These are phyloP conservation scores for Pseudotriccus pelzelni DNA, from an alignment of 2,797 vertebrate species.

Conservation along the genomic window DNA sequence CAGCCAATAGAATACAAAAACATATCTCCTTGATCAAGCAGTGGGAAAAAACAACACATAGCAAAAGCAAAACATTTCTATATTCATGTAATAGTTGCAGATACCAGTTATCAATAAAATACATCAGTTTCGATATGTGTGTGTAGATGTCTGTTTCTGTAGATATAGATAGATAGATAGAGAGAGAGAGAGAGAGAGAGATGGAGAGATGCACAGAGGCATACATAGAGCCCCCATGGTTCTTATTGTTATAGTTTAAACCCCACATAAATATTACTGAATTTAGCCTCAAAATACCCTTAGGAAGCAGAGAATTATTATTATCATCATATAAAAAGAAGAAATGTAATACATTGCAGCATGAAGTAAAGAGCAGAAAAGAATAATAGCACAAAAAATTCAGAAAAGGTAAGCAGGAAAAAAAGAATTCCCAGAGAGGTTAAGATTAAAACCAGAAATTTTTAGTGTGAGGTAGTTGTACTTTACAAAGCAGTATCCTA, in stretches of 20 bases:
- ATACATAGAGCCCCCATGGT: background rate
- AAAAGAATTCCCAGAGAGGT: background rate
- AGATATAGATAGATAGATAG: background rate
- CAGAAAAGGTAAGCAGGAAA: background rate
- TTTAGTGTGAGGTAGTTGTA: background rate
- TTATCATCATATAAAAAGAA: background rate
- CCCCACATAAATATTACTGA: background rate
- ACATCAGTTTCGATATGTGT: background rate
- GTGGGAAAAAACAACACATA: background rate
- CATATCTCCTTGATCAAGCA: background rate
- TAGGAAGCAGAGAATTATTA: background rate
- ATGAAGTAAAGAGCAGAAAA: background rate
- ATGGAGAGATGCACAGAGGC: accelerated
- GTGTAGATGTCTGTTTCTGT: background rate
- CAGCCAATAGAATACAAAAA: background rate
- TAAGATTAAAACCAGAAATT: background rate
- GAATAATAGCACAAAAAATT: background rate
- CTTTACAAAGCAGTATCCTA: background rate
- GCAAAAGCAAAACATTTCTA: background rate
- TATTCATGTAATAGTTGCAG: background rate
- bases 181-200: too few species aligned
- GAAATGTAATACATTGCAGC: background rate
- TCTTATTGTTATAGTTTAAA: background rate
- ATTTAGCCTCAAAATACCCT: background rate
- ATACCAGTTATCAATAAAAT: background rate